Percentiles rank a stretch among this genome's conserved stretches.
These are phyloP conservation scores for Drosophila nasuta DNA, from an alignment of 1,140 invertebrate genomes.

Conservation along the genomic window DNA sequence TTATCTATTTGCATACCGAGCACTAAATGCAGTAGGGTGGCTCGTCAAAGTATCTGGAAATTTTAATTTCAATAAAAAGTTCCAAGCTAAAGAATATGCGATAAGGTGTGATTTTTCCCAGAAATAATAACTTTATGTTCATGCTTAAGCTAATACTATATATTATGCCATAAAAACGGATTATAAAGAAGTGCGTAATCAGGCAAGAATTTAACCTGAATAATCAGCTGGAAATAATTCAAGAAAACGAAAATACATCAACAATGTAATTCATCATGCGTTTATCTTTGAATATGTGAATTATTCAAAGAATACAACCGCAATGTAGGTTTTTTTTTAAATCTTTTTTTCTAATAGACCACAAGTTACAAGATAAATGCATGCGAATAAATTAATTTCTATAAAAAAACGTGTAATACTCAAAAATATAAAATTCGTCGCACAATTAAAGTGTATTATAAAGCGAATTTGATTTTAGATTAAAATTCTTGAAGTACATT, in stretches of 20 bases:
- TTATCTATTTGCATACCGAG: background rate
- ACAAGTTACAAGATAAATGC: background rate
- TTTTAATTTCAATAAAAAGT: background rate
- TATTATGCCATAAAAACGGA: slow-evolving; percentile 9
- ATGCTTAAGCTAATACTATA: slow-evolving; percentile 3
- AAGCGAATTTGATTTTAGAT: no score
- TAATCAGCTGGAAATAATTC: background rate
- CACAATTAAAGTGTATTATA: no score
- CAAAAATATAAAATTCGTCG: no score
- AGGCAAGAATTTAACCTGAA: background rate
- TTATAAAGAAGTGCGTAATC: background rate
- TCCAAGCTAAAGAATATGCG: background rate
- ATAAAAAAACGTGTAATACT: background rate
- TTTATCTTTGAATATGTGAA: no score
- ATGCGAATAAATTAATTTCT: background rate
- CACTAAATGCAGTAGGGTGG: slow-evolving; percentile 4
- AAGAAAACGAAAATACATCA: background rate
- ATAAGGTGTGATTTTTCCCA: slow-evolving; percentile 7
- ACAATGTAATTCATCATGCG: background rate
- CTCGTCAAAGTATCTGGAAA: background rate
- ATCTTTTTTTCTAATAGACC: background rate
- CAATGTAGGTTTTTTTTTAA: background rate
- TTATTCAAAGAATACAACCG: no score
- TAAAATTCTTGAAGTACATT: no score
- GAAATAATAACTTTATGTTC: background rate